Evolutionary conservation across 2,113 vertebrate genomes (phyloP).

Genomic region (Leptobrachium ailaonicum): DNA sequence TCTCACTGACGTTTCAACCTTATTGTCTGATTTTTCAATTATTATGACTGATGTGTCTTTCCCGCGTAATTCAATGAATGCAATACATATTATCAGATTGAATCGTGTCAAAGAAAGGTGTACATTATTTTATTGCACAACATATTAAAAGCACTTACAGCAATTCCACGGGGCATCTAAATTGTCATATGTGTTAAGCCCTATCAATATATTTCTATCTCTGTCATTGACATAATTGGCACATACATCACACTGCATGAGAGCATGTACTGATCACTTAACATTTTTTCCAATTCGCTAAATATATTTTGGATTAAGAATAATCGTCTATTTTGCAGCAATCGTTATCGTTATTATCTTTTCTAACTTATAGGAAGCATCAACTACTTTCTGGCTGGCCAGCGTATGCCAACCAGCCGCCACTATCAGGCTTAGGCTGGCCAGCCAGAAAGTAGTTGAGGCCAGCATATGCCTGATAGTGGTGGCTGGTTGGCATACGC

Average conservation of each 20-base stretch:
- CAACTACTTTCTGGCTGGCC: no score
- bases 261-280: not conserved
- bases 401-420: no score
- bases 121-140: conserved; percentile 41
- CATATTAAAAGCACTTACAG: conserved; percentile 45
- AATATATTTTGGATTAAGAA: conserved; percentile 1
- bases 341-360: no score
- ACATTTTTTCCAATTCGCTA: not conserved
- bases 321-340: not conserved
- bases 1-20: not conserved
- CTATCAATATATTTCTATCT: conserved; percentile 7
- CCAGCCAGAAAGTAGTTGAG: no score
- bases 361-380: no score
- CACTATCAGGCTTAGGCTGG: no score
- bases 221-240: conserved; percentile 4
- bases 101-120: conserved; percentile 40
- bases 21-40: conserved; percentile 36
- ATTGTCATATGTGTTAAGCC: conserved; percentile 1
- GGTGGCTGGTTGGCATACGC: no score
- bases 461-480: no score
- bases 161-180: conserved; percentile 23
- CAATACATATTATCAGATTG: conserved; percentile 39
- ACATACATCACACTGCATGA: not conserved
- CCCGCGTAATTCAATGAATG: conserved; percentile 42
- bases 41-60: conserved; percentile 44